Conservation (phyloP, 2,113 vertebrate genomes). For the Centropus unirufus region DNA sequence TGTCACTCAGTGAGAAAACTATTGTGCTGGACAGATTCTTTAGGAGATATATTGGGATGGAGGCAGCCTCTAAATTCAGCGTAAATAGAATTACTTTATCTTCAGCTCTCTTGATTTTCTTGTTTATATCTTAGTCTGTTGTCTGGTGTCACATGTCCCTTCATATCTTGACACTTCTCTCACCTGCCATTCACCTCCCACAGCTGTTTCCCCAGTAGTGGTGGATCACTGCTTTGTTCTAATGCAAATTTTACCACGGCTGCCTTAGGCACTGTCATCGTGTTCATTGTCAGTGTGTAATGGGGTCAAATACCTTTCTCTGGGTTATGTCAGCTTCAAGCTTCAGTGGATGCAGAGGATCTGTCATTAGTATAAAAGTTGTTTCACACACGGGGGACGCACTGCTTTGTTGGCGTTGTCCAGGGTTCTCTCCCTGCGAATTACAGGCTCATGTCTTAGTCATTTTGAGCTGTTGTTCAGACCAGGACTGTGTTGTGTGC, state of each 20-base stretch:
- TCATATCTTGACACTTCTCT: background rate
- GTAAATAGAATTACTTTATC: background rate
- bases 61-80: background rate
- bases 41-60: background rate
- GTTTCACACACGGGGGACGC: background rate
- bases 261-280: background rate
- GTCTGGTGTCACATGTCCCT: background rate
- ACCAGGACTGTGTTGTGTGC: too few species aligned
- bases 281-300: background rate
- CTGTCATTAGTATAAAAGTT: background rate
- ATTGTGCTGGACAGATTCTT: background rate
- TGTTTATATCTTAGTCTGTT: background rate
- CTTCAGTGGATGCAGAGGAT: background rate
- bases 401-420: rapidly evolving
- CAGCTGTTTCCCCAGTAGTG: background rate
- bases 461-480: background rate
- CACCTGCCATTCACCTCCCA: background rate
- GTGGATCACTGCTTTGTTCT: background rate
- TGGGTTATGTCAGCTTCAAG: background rate
- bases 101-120: background rate
- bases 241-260: background rate
- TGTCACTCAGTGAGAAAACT: background rate
- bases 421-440: background rate
- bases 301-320: background rate
- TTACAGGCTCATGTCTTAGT: background rate